phyloP scores from a whole-genome alignment of 2,113 vertebrate species.

The Oreotrochilus melanogaster region DNA sequence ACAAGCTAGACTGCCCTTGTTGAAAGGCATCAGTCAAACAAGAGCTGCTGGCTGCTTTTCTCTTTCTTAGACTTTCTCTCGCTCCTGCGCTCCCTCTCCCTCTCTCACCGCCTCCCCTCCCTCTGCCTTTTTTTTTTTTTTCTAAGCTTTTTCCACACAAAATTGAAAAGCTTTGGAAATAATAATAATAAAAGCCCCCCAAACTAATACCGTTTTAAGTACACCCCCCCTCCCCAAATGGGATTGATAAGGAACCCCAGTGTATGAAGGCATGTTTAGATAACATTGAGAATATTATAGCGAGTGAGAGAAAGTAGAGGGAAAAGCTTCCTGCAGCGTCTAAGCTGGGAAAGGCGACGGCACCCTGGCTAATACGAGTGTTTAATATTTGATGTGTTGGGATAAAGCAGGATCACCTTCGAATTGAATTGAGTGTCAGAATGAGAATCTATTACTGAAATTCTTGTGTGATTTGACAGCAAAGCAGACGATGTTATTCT shows the following conservation, averaged over 20 bases:
- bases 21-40: slow-evolving; percentile 98
- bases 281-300: slow-evolving; percentile 95
- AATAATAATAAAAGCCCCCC: slow-evolving; percentile 79
- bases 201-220: slow-evolving; percentile 84
- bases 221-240: slow-evolving; percentile 72
- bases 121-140: slow-evolving; percentile 71
- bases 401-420: slow-evolving; percentile 99
- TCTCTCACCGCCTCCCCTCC: slow-evolving; percentile 58
- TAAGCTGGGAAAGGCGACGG: slow-evolving; percentile 95
- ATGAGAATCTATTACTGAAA: slow-evolving; percentile 99
- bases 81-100: slow-evolving; percentile 68
- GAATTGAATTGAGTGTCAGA: slow-evolving; percentile 99
- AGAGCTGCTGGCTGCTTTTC: slow-evolving; percentile 79
- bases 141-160: slow-evolving; percentile 85
- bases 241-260: slow-evolving; percentile 84
- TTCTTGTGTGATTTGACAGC: slow-evolving; percentile 95
- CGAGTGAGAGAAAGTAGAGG: slow-evolving; percentile 79
- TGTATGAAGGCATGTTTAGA: slow-evolving; percentile 89
- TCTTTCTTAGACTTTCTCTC: slow-evolving; percentile 81
- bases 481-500: slow-evolving; percentile 93
- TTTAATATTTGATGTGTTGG: slow-evolving; percentile 99
- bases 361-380: slow-evolving; percentile 99
- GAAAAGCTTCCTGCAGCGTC: slow-evolving; percentile 73
- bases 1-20: slow-evolving; percentile 99
- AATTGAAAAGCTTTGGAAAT: slow-evolving; percentile 88